phyloP scores from a whole-genome alignment of 2,888 invertebrate species.

The Calameuta idolon region DNA sequence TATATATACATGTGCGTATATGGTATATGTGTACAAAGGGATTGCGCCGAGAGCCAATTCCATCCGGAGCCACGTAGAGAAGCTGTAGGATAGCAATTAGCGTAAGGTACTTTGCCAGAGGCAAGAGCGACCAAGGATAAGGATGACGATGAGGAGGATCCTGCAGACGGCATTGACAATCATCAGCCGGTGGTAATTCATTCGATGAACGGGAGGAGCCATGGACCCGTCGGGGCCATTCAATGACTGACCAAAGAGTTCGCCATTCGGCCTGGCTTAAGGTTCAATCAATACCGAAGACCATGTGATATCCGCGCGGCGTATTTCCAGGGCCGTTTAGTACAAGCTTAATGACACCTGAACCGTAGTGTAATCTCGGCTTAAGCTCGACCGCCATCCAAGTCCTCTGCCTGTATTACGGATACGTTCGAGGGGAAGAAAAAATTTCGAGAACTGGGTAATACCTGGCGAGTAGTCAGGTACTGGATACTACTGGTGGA shows the following conservation, averaged over 20 bases:
- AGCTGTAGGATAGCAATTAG: not conserved
- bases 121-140: not conserved
- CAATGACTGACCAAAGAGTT: conserved; percentile 48
- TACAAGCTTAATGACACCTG: conserved; percentile 61
- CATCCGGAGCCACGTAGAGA: not conserved
- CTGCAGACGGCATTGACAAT: not conserved
- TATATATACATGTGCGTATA: too few species aligned
- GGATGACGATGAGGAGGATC: not conserved
- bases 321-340: conserved; percentile 60
- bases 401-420: not conserved
- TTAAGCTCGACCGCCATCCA: conserved; percentile 50
- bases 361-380: conserved; percentile 61
- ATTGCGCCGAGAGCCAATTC: not conserved
- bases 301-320: conserved; percentile 44
- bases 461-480: not conserved
- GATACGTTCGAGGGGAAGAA: not conserved
- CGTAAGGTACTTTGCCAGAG: not conserved
- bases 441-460: not conserved
- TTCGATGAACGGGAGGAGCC: conserved; percentile 31
- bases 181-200: conserved; percentile 24
- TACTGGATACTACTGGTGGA: not conserved
- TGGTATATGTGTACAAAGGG: not conserved
- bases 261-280: conserved; percentile 50
- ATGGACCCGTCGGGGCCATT: conserved; percentile 21
- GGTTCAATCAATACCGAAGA: conserved; percentile 52